Percentiles rank a stretch among this genome's conserved stretches.
Conservation (phyloP, 2,113 vertebrate genomes). For the Isurus oxyrinchus region DNA sequence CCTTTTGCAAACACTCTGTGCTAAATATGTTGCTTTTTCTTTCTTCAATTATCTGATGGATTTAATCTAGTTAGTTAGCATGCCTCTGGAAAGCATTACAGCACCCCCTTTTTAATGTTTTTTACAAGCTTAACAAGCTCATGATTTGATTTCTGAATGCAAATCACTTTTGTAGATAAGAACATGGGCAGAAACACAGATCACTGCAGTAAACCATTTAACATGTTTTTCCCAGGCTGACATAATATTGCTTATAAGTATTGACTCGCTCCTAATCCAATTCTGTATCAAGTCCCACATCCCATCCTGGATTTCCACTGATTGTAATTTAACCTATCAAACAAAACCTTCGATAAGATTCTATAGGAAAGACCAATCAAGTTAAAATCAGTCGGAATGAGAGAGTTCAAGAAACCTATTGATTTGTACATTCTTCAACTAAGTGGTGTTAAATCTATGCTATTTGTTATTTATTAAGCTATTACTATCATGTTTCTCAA, state of each 20-base stretch:
- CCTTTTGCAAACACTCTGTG: not conserved
- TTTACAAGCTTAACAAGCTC: not conserved
- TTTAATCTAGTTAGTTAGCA: not conserved
- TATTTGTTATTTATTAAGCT: not conserved
- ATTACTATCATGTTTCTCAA: not conserved
- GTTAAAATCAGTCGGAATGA: not conserved
- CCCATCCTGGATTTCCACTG: not conserved
- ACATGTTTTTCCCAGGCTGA: not conserved
- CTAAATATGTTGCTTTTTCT: not conserved
- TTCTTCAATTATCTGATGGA: not conserved
- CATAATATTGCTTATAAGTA: not conserved
- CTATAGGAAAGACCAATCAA: not conserved
- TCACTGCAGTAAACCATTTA: not conserved
- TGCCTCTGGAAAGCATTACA: not conserved
- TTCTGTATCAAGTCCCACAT: not conserved
- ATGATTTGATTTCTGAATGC: not conserved
- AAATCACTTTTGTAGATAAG: not conserved
- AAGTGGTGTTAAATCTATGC: not conserved
- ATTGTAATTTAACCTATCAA: not conserved
- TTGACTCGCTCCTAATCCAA: not conserved
- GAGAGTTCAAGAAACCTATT: not conserved
- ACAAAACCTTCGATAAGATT: no score
- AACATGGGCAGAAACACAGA: not conserved
- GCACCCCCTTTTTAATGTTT: not conserved
- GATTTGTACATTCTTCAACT: not conserved